Percentiles rank a stretch among this genome's conserved stretches.
These are phyloP conservation scores for Drosophila prolongata DNA, from an alignment of 2,888 invertebrate species.

Conservation along the genomic window DNA sequence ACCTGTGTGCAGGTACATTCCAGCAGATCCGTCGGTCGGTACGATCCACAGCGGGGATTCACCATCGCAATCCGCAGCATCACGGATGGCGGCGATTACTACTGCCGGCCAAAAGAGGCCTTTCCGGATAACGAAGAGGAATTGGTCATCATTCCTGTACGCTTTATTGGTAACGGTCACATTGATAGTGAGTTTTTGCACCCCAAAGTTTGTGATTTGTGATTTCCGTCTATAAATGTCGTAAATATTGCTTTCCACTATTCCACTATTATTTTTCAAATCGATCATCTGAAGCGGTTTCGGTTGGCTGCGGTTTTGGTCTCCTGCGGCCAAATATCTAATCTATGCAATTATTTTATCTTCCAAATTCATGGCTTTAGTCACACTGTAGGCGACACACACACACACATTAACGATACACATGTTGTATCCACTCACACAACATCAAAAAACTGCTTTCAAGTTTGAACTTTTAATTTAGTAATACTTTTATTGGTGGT, in stretches of 20 bases:
- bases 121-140: conserved; percentile 78
- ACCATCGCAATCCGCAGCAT: conserved; percentile 81
- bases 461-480: too few species aligned
- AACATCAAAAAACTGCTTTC: not conserved
- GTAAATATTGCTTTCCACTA: conserved; percentile 75
- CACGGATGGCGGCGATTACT: conserved; percentile 80
- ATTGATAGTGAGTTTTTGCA: conserved; percentile 84
- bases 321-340: conserved; percentile 21
- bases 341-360: conserved; percentile 8
- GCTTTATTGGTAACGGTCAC: conserved; percentile 82
- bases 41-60: conserved; percentile 82
- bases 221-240: conserved; percentile 79
- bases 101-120: conserved; percentile 80
- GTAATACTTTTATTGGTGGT: too few species aligned
- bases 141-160: conserved; percentile 61
- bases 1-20: conserved; percentile 72
- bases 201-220: conserved; percentile 84
- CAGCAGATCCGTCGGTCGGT: conserved; percentile 79
- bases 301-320: conserved; percentile 51
- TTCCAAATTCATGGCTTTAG: conserved; percentile 34
- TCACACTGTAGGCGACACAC: conserved; percentile 15
- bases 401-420: not conserved
- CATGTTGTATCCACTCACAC: too few species aligned
- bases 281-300: conserved; percentile 42
- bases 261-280: conserved; percentile 32